A percentile compares a stretch with the other conserved stretches of the same genome.
These are phyloP conservation scores for Rhipidura dahli DNA, from an alignment of 2,113 vertebrate species.

Conservation along the genomic window DNA sequence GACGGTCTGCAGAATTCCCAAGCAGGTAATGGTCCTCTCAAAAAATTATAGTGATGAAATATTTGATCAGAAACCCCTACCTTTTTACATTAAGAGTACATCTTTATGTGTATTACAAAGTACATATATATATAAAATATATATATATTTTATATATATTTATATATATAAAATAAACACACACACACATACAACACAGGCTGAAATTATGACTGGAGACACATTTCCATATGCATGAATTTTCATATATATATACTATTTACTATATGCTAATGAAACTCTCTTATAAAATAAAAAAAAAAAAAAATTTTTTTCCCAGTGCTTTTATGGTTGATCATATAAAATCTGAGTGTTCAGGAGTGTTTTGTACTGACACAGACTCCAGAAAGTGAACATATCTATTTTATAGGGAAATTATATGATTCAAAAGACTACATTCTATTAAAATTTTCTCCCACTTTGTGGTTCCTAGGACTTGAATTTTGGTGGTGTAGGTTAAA, in stretches of 20 bases:
- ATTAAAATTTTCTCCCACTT: rapidly evolving
- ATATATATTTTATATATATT: background rate
- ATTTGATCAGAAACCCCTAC: background rate
- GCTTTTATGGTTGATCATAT: background rate
- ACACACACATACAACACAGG: rapidly evolving
- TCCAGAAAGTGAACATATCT: background rate
- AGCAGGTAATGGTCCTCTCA: background rate
- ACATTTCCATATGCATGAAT: background rate
- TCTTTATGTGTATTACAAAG: background rate
- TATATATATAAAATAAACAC: background rate
- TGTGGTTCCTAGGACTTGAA: background rate
- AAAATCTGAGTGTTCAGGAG: background rate
- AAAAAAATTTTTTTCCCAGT: background rate
- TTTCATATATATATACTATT: background rate
- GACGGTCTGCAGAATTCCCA: background rate
- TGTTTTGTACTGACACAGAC: background rate
- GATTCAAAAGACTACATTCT: background rate
- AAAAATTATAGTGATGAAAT: background rate
- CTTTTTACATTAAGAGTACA: background rate
- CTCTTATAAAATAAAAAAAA: background rate
- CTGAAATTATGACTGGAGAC: background rate
- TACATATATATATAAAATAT: background rate
- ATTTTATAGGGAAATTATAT: background rate
- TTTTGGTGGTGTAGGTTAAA: background rate
- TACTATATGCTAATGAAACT: background rate